Percentiles rank a stretch among this genome's conserved stretches.
Conservation (phyloP, 2,888 invertebrate species). For the Blastobasis adustella region DNA sequence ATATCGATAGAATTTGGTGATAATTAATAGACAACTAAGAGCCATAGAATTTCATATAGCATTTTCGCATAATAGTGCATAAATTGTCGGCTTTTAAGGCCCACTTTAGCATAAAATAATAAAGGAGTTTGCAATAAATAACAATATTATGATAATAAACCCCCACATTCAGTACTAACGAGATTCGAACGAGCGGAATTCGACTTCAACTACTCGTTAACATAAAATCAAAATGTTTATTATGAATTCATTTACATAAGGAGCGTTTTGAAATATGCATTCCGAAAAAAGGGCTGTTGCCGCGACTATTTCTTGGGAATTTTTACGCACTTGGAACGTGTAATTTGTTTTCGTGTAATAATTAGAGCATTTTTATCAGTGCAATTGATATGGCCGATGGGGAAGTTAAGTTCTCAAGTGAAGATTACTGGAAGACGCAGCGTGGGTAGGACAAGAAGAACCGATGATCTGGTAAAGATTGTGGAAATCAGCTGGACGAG, state of each 20-base stretch:
- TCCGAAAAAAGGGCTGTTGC: conserved; percentile 26
- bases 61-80: background rate
- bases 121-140: conserved; percentile 50
- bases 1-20: too few relatives aligned
- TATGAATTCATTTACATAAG: conserved; percentile 69
- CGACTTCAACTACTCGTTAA: conserved; percentile 60
- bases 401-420: too few relatives aligned
- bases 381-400: too few relatives aligned
- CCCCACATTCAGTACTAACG: conserved; percentile 56
- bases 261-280: conserved; percentile 49
- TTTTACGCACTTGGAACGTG: too few relatives aligned
- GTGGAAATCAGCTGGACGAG: too few relatives aligned
- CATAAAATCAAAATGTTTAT: conserved; percentile 66
- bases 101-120: conserved; percentile 27
- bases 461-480: too few relatives aligned
- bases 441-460: too few relatives aligned
- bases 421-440: too few relatives aligned
- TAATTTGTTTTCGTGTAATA: too few relatives aligned
- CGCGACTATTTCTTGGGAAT: background rate
- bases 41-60: background rate
- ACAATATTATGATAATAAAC: conserved; percentile 60
- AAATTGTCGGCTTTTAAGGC: conserved; percentile 1
- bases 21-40: too few relatives aligned
- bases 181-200: conserved; percentile 49
- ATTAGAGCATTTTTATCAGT: too few relatives aligned